These are phyloP conservation scores for Himalopsyche phryganea DNA, from an alignment of 1,140 invertebrate species.

Conservation along the genomic window DNA sequence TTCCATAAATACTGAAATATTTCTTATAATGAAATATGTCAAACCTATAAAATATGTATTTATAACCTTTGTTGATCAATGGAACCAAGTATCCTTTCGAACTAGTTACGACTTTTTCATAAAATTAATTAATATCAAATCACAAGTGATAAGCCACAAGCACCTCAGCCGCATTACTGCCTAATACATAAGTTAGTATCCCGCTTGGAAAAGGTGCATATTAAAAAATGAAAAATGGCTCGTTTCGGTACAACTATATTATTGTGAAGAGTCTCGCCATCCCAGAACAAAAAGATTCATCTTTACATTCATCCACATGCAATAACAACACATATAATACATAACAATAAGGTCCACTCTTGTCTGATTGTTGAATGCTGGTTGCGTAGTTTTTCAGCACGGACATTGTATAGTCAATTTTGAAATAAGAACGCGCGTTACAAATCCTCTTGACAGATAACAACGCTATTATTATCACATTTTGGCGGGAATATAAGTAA, in stretches of 20 bases:
- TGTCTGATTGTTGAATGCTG: background rate
- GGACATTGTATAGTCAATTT: slow-evolving; percentile 26
- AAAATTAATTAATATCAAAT: no score
- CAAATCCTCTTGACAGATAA: slow-evolving; percentile 37
- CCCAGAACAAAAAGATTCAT: background rate
- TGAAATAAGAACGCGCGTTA: slow-evolving; percentile 33
- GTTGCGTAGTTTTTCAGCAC: background rate
- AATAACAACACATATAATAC: background rate
- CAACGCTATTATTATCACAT: slow-evolving; percentile 36
- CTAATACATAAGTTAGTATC: slow-evolving; percentile 31
- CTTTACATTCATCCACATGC: background rate
- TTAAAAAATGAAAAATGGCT: slow-evolving; percentile 36
- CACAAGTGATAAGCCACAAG: slow-evolving; percentile 9
- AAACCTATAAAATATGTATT: no score
- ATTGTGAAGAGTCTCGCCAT: slow-evolving; percentile 24
- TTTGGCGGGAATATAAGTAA: slow-evolving; percentile 29
- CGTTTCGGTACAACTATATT: slow-evolving; percentile 34
- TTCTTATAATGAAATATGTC: no score
- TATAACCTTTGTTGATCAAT: no score
- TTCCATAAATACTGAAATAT: no score
- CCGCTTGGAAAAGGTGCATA: slow-evolving; percentile 33
- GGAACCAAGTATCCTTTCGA: no score
- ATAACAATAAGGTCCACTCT: background rate
- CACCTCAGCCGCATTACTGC: slow-evolving; percentile 22
- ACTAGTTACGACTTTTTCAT: no score